Evolutionary conservation across 2,888 invertebrate genomes (phyloP).

Genomic region (Tipula confusa): DNA sequence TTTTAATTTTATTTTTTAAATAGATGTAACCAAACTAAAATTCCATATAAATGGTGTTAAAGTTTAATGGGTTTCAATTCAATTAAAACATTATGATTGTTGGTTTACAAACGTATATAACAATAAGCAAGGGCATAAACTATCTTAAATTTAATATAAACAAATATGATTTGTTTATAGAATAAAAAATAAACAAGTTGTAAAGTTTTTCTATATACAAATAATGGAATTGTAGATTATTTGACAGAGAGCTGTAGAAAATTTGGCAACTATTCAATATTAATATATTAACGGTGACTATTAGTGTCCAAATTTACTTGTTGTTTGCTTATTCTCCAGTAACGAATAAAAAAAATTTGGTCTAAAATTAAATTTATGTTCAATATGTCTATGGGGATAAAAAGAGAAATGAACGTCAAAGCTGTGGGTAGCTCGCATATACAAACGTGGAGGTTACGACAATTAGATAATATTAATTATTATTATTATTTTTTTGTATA

Average conservation of each 20-base stretch:
- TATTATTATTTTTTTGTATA: too few relatives aligned
- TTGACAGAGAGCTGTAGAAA: too few relatives aligned
- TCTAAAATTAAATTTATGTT: too few relatives aligned
- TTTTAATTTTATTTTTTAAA: not conserved
- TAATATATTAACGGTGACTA: too few relatives aligned
- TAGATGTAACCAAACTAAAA: not conserved
- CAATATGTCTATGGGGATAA: too few relatives aligned
- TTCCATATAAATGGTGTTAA: not conserved
- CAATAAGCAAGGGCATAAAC: not conserved
- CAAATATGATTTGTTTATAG: slow-evolving; percentile 4
- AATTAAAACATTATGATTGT: slow-evolving; percentile 3
- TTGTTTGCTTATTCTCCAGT: too few relatives aligned
- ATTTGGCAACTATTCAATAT: not conserved
- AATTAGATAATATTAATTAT: too few relatives aligned
- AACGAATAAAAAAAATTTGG: too few relatives aligned
- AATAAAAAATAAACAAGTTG: not conserved
- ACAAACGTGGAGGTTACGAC: too few relatives aligned
- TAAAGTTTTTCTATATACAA: not conserved
- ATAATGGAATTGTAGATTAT: not conserved
- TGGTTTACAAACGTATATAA: not conserved
- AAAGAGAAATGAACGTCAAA: too few relatives aligned
- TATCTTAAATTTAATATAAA: not conserved
- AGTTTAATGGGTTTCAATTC: slow-evolving; percentile 25
- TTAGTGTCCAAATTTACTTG: too few relatives aligned
- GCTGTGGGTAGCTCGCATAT: too few relatives aligned